Conservation (phyloP, 1,140 invertebrate species). For the Ooceraea biroi region DNA sequence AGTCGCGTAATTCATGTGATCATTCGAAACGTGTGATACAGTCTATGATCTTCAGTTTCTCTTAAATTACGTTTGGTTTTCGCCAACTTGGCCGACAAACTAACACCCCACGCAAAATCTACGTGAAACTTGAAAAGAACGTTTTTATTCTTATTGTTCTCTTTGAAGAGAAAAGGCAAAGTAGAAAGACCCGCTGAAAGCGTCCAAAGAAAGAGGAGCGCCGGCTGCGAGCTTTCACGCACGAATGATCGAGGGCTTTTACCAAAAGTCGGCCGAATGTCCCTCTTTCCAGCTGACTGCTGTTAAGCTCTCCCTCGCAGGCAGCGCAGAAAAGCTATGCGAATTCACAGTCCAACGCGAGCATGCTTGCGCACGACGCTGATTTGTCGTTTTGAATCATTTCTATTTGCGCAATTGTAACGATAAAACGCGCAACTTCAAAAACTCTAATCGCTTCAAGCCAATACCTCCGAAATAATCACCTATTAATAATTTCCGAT, state of each 20-base stretch:
- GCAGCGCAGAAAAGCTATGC: slow-evolving; percentile 14
- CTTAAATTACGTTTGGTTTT: neutral
- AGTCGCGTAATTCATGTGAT: neutral
- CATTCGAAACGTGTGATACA: neutral
- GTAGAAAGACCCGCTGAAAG: slow-evolving; percentile 17
- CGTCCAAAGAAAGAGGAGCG: slow-evolving; percentile 12
- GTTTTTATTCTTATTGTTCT: slow-evolving; percentile 9
- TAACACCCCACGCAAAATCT: slow-evolving; percentile 6
- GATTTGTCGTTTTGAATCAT: slow-evolving; percentile 35
- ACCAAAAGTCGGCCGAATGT: slow-evolving; percentile 39
- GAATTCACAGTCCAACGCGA: slow-evolving; percentile 12
- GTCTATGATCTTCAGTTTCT: no score
- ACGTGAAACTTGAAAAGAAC: neutral
- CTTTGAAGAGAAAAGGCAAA: slow-evolving; percentile 9
- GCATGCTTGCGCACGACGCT: neutral
- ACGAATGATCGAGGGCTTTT: slow-evolving; percentile 55
- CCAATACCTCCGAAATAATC: no score
- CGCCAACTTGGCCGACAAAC: neutral
- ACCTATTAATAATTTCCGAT: no score
- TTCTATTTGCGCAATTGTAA: slow-evolving; percentile 27
- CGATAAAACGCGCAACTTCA: neutral
- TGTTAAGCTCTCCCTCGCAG: slow-evolving; percentile 25
- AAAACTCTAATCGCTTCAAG: neutral
- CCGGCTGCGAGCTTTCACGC: slow-evolving; percentile 31
- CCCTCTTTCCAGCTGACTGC: slow-evolving; percentile 27